Percentiles rank a stretch among this genome's conserved stretches.
Evolutionary conservation across 2,888 invertebrate genomes (phyloP).

Genomic region (Himalopsyche anomala): DNA sequence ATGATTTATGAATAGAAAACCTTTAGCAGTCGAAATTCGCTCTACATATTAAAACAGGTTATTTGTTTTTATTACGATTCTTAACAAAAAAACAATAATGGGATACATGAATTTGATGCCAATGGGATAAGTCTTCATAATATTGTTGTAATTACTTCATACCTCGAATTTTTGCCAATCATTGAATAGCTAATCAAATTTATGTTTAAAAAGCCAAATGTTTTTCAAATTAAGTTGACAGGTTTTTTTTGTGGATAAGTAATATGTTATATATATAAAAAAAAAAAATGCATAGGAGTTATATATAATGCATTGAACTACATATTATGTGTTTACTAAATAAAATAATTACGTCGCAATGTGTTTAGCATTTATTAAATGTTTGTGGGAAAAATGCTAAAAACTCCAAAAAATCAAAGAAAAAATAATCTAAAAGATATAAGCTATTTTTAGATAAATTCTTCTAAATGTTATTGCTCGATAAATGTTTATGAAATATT

Average conservation of each 20-base stretch:
- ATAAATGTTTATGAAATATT: slow-evolving; percentile 54
- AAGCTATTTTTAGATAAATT: slow-evolving; percentile 65
- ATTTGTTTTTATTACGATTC: not conserved
- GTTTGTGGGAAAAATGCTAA: slow-evolving; percentile 61
- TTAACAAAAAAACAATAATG: not conserved
- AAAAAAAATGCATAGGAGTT: not conserved
- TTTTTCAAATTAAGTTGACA: slow-evolving; percentile 34
- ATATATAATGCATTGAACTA: slow-evolving; percentile 21
- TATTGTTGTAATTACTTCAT: not conserved
- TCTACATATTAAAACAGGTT: not conserved
- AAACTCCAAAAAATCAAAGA: slow-evolving; percentile 59
- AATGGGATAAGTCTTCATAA: not conserved
- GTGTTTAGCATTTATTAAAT: slow-evolving; percentile 59
- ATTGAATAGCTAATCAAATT: not conserved
- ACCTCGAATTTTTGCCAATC: slow-evolving; percentile 12
- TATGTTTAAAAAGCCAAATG: slow-evolving; percentile 21
- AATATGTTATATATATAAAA: not conserved
- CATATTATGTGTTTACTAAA: slow-evolving; percentile 43
- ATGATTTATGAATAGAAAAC: too few relatives aligned
- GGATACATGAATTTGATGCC: not conserved
- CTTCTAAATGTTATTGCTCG: slow-evolving; percentile 65
- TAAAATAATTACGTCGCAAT: slow-evolving; percentile 53
- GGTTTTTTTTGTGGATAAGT: slow-evolving; percentile 16
- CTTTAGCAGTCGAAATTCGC: not conserved
- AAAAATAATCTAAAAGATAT: slow-evolving; percentile 65